These are phyloP conservation scores for Disparrhopalites patrizii DNA, from an alignment of 2,888 invertebrate genomes.

Conservation along the genomic window DNA sequence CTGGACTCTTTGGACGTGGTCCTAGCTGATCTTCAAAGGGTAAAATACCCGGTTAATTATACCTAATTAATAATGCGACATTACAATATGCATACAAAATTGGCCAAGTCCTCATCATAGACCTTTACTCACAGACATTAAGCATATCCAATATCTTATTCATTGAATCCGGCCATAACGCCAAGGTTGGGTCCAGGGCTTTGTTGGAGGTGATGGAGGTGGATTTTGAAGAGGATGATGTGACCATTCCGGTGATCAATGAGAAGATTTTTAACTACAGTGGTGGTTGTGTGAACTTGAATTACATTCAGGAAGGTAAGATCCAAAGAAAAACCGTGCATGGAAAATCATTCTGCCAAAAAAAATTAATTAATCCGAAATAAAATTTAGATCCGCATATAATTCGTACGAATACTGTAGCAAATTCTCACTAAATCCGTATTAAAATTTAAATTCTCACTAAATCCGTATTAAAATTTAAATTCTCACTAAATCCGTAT, in stretches of 20 bases:
- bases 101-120: not conserved
- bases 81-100: not conserved
- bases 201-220: slow-evolving; percentile 11
- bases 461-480: not conserved
- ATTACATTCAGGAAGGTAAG: slow-evolving; percentile 20
- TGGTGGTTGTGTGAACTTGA: not conserved
- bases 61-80: not conserved
- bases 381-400: no score
- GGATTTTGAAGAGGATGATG: slow-evolving; percentile 21
- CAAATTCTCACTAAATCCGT: not conserved
- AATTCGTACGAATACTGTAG: not conserved
- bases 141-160: not conserved
- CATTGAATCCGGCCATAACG: not conserved
- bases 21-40: not conserved
- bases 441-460: not conserved
- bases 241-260: slow-evolving; percentile 16
- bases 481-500: not conserved
- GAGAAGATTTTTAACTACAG: slow-evolving; percentile 8
- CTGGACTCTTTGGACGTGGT: not conserved
- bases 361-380: no score
- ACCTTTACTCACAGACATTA: slow-evolving; percentile 11
- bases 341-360: no score
- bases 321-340: not conserved
- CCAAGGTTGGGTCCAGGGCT: not conserved
- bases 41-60: not conserved